These are phyloP conservation scores for Psephotus haematonotus DNA, from an alignment of 2,113 vertebrate species.

Conservation along the genomic window DNA sequence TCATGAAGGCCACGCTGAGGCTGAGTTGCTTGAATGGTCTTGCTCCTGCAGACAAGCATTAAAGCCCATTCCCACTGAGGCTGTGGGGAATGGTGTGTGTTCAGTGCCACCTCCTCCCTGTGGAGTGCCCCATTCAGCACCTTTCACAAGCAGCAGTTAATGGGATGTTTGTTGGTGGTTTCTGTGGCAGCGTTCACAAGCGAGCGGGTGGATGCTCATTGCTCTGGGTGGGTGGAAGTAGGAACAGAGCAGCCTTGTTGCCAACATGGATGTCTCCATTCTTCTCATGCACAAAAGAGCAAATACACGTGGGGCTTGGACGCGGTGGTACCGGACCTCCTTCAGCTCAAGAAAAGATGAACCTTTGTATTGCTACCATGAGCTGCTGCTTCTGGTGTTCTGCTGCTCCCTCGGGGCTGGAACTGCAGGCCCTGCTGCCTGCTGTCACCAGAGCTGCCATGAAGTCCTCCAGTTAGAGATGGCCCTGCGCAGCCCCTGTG, in stretches of 20 bases:
- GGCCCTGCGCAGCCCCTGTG: accelerated
- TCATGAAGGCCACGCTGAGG: neutral
- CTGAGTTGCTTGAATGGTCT: neutral
- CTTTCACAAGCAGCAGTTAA: neutral
- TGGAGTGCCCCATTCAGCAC: slow-evolving; percentile 5
- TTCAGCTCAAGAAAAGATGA: neutral
- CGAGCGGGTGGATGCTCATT: neutral
- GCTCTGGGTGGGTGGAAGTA: slow-evolving; percentile 7
- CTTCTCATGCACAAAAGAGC: slow-evolving; percentile 25
- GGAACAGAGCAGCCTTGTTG: slow-evolving; percentile 65
- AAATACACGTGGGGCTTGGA: neutral
- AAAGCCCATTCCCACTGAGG: neutral
- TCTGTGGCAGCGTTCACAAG: neutral
- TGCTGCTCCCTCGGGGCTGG: neutral
- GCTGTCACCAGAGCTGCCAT: neutral
- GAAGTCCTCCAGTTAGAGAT: neutral
- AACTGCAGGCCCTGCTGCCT: neutral
- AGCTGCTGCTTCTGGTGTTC: neutral
- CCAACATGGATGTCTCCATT: slow-evolving; percentile 31
- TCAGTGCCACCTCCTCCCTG: neutral
- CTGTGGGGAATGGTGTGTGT: neutral
- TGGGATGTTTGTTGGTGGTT: neutral
- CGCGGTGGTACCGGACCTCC: neutral
- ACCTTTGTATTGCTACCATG: neutral
- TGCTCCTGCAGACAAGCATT: neutral